Evolutionary conservation across 2,113 vertebrate species (phyloP).

Genomic region (Phaethon lepturus): DNA sequence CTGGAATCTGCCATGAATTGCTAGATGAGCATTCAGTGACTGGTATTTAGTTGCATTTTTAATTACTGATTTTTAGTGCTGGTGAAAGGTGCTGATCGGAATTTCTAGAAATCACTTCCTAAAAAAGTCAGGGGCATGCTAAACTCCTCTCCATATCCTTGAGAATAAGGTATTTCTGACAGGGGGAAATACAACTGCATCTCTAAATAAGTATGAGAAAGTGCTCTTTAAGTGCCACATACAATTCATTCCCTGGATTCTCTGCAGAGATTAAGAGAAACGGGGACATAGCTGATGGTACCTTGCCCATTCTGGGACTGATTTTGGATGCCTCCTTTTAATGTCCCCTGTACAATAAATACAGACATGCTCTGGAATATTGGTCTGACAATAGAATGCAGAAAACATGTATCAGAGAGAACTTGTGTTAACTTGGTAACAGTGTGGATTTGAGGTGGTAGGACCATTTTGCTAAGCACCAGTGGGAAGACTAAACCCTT

Average conservation of each 20-base stretch:
- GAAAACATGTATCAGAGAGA: fast-evolving
- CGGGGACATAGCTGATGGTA: not conserved
- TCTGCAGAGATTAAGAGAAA: not conserved
- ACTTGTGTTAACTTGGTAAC: not conserved
- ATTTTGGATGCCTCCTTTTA: not conserved
- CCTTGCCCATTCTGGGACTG: not conserved
- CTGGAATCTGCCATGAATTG: not conserved
- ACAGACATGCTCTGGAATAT: not conserved
- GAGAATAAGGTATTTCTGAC: not conserved
- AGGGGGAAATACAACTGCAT: not conserved
- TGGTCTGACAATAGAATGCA: not conserved
- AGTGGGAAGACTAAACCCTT: not conserved
- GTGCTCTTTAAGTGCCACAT: conserved; percentile 47
- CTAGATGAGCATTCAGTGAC: not conserved
- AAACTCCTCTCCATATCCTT: not conserved
- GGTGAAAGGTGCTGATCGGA: not conserved
- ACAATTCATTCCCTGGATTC: not conserved
- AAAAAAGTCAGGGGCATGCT: not conserved
- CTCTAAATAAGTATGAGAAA: not conserved
- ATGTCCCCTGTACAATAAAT: not conserved
- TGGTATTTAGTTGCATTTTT: not conserved
- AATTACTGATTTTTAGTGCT: not conserved
- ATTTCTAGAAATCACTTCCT: not conserved
- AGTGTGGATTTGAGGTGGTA: not conserved
- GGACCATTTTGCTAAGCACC: not conserved